Conservation (phyloP, 2,888 invertebrate genomes). For the Dorcus parallelipipedus region DNA sequence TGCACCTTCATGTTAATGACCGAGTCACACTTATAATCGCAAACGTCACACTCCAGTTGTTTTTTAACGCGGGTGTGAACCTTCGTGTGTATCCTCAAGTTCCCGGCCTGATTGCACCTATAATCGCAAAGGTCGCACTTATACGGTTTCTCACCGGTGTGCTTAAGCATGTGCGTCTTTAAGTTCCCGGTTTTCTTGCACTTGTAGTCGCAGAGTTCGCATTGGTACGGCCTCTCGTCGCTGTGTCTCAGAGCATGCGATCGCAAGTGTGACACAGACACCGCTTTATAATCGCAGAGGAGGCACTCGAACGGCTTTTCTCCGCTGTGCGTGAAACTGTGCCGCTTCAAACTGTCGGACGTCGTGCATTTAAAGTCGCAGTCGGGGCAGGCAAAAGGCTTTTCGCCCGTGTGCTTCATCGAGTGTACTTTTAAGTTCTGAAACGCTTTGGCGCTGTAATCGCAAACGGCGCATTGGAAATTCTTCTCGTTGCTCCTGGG, state of each 20-base stretch:
- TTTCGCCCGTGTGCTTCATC: too few relatives aligned
- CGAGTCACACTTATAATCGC: not conserved
- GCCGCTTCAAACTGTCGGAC: not conserved
- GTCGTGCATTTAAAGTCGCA: not conserved
- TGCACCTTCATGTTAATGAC: not conserved
- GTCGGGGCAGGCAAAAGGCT: too few relatives aligned
- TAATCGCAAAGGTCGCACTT: conserved; percentile 4
- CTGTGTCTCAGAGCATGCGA: not conserved
- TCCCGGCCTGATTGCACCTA: conserved; percentile 23
- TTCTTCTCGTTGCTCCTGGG: too few relatives aligned
- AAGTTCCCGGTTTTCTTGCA: not conserved
- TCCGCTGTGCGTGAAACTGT: conserved; percentile 8
- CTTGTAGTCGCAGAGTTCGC: not conserved
- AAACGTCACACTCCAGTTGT: not conserved
- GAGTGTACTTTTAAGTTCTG: too few relatives aligned
- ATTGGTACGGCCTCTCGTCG: not conserved
- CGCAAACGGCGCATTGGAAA: too few relatives aligned
- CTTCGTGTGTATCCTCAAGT: conserved; percentile 56
- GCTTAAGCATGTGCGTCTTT: conserved; percentile 1
- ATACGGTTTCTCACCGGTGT: conserved; percentile 23
- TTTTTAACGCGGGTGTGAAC: not conserved
- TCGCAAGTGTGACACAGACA: not conserved
- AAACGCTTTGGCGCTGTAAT: too few relatives aligned
- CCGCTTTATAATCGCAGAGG: too few relatives aligned
- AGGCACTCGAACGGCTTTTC: too few relatives aligned